These are phyloP conservation scores for Ginglymostoma cirratum DNA, from an alignment of 2,113 vertebrate genomes.

Conservation along the genomic window DNA sequence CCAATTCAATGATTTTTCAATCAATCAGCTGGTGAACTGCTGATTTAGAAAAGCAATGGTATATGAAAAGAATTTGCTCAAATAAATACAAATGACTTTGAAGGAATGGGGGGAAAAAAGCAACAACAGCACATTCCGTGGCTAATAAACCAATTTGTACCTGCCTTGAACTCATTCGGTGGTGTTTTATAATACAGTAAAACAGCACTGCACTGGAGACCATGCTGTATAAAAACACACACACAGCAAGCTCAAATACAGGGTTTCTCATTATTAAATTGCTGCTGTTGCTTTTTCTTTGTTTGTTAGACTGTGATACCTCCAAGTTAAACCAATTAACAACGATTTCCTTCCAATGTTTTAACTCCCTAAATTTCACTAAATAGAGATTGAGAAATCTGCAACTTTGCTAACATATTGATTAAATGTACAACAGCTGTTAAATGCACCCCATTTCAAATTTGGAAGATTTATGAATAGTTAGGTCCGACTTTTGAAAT, in stretches of 20 bases:
- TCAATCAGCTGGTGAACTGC: constrained; percentile 5
- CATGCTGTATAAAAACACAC: constrained; percentile 14
- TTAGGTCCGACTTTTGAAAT: neutral
- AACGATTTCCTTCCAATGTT: too few relatives aligned
- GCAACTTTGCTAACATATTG: neutral
- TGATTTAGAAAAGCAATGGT: constrained; percentile 19
- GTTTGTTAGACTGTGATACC: neutral
- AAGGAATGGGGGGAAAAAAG: neutral
- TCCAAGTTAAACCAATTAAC: neutral
- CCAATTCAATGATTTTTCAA: constrained; percentile 19
- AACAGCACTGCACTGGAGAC: neutral
- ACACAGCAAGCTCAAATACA: neutral
- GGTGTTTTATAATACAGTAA: constrained; percentile 30
- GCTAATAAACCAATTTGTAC: constrained; percentile 37
- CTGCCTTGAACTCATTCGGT: constrained; percentile 30
- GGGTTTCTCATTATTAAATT: constrained; percentile 24
- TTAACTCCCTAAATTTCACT: constrained; percentile 5
- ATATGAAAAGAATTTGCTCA: constrained; percentile 27
- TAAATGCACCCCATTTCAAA: neutral
- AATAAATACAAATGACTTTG: neutral
- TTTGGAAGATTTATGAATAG: neutral
- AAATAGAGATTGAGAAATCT: neutral
- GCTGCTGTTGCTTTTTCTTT: neutral
- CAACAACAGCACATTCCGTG: constrained; percentile 1
- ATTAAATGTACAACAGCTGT: neutral